Evolutionary conservation across 2,888 invertebrate genomes (phyloP).

Genomic region (Dynastes hyllus): DNA sequence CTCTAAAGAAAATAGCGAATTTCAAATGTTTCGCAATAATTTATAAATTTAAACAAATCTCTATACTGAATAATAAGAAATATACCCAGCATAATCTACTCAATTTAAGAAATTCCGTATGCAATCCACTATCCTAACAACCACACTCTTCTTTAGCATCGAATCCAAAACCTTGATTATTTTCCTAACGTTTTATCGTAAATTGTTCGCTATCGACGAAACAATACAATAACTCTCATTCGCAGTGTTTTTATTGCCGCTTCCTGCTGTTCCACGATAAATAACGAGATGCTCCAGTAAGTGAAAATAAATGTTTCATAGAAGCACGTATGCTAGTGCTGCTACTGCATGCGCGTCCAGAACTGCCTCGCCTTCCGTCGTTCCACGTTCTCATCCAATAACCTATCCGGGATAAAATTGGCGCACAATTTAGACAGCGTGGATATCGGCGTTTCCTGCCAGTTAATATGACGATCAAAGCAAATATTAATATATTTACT

Average conservation of each 20-base stretch:
- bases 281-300: conserved; percentile 15
- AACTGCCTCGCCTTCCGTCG: neutral
- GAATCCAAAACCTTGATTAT: too few relatives aligned
- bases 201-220: neutral
- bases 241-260: conserved; percentile 8
- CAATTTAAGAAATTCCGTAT: too few relatives aligned
- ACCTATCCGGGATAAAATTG: neutral
- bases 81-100: too few relatives aligned
- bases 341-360: neutral
- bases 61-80: too few relatives aligned
- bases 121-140: too few relatives aligned
- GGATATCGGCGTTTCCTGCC: neutral
- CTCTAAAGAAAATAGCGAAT: too few relatives aligned
- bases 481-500: conserved; percentile 7
- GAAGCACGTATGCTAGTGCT: neutral
- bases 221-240: neutral
- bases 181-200: too few relatives aligned
- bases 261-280: conserved; percentile 16
- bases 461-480: neutral
- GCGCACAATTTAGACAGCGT: neutral
- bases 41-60: too few relatives aligned
- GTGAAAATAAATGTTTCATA: conserved; percentile 21
- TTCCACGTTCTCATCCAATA: neutral
- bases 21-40: too few relatives aligned
- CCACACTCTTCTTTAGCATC: too few relatives aligned